Percentiles rank a stretch among this genome's conserved stretches.
phyloP scores from a whole-genome alignment of 2,113 vertebrate genomes.

The Hydropotes inermis region DNA sequence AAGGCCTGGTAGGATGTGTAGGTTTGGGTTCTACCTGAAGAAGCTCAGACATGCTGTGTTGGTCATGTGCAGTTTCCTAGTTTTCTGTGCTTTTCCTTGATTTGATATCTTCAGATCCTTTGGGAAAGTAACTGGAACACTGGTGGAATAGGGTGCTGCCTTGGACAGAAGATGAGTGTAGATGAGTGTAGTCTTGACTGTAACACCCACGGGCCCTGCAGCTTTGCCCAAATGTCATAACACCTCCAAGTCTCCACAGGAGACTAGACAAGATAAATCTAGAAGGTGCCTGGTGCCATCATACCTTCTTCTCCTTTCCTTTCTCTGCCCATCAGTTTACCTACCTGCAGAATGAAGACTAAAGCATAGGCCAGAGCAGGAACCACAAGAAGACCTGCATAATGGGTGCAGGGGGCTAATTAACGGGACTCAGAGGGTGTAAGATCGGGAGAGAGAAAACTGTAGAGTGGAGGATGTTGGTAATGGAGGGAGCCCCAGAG shows the following conservation, averaged over 20 bases:
- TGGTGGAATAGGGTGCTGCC: background rate
- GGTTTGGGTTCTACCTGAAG: background rate
- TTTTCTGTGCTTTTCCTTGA: background rate
- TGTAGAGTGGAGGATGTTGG: background rate
- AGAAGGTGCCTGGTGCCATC: background rate
- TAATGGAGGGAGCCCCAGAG: background rate
- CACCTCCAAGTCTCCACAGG: background rate
- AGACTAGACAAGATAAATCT: background rate
- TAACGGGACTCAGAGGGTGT: background rate
- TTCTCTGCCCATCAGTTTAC: background rate
- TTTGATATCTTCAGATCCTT: background rate
- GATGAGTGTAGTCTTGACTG: background rate
- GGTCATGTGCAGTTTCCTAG: background rate
- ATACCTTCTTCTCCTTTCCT: background rate
- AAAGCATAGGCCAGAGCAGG: background rate
- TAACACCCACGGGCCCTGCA: fast-evolving
- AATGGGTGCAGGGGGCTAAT: background rate
- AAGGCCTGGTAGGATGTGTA: background rate
- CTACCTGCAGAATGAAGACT: background rate
- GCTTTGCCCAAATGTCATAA: background rate
- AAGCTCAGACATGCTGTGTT: background rate
- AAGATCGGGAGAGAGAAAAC: background rate
- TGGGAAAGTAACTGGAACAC: background rate
- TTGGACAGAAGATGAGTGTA: background rate
- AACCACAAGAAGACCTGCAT: background rate